Conservation (phyloP, 1,140 invertebrate species). For the Myzus persicae region DNA sequence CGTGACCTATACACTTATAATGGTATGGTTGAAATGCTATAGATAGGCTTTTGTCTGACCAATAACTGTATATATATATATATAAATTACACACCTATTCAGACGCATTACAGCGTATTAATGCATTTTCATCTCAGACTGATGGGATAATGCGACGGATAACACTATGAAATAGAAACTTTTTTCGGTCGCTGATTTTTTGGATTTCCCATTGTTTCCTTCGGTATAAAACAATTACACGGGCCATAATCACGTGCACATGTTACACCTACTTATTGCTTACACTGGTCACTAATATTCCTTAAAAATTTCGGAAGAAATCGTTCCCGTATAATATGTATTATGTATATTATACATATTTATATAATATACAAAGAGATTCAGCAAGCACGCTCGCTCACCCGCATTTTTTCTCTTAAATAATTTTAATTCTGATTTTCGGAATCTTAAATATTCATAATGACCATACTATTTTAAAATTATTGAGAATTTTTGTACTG, state of each 20-base stretch:
- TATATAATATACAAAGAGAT: too few species aligned
- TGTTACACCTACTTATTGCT: neutral
- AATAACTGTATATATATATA: neutral
- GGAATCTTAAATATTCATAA: too few species aligned
- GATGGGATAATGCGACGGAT: neutral
- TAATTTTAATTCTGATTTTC: too few species aligned
- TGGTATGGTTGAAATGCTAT: neutral
- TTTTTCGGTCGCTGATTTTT: neutral
- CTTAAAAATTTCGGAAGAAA: neutral
- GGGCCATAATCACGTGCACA: neutral
- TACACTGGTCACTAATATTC: neutral
- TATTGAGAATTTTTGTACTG: too few species aligned
- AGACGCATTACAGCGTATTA: neutral
- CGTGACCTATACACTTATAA: neutral
- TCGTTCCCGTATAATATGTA: too few species aligned
- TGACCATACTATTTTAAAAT: too few species aligned
- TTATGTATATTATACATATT: too few species aligned
- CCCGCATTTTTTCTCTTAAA: too few species aligned
- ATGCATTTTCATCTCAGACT: neutral
- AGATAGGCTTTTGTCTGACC: neutral
- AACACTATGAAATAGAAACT: neutral
- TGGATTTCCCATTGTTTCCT: neutral
- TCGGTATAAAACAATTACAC: neutral
- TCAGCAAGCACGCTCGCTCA: too few species aligned
- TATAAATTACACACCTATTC: neutral